A percentile compares a stretch with the other conserved stretches of the same genome.
Conservation (phyloP, 1,140 invertebrate genomes). For the Macrobrachium rosenbergii region DNA sequence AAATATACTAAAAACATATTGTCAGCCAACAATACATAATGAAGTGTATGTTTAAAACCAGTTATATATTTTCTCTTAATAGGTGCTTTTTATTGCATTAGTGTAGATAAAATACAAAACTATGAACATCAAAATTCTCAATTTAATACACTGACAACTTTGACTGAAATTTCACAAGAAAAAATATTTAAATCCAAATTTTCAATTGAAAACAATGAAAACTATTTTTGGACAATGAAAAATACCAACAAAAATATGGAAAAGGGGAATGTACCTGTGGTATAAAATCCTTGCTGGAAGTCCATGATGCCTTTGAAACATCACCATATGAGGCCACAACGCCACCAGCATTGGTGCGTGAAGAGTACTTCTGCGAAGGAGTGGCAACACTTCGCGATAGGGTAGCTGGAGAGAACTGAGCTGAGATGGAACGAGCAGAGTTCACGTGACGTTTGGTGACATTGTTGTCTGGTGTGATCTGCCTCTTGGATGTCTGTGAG, state of each 20-base stretch:
- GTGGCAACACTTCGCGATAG: slow-evolving; percentile 64
- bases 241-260: neutral
- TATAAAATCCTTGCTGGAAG: slow-evolving; percentile 1
- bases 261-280: slow-evolving; percentile 21
- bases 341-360: slow-evolving; percentile 74
- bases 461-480: slow-evolving; percentile 23
- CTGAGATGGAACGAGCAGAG: slow-evolving; percentile 38
- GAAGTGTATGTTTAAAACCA: too few relatives aligned
- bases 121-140: too few relatives aligned
- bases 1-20: too few relatives aligned
- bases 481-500: slow-evolving; percentile 25
- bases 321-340: slow-evolving; percentile 71
- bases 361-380: slow-evolving; percentile 74
- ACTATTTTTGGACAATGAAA: too few relatives aligned
- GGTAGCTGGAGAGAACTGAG: slow-evolving; percentile 45
- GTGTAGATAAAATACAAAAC: too few relatives aligned
- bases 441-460: slow-evolving; percentile 33
- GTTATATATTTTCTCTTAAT: too few relatives aligned
- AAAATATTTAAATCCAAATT: too few relatives aligned
- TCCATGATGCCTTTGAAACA: slow-evolving; percentile 25
- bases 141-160: too few relatives aligned
- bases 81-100: too few relatives aligned
- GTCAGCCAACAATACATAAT: too few relatives aligned
- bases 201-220: too few relatives aligned
- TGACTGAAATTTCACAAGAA: too few relatives aligned